These are phyloP conservation scores for Petrolisthes cinctipes DNA, from an alignment of 2,888 invertebrate genomes.

Conservation along the genomic window DNA sequence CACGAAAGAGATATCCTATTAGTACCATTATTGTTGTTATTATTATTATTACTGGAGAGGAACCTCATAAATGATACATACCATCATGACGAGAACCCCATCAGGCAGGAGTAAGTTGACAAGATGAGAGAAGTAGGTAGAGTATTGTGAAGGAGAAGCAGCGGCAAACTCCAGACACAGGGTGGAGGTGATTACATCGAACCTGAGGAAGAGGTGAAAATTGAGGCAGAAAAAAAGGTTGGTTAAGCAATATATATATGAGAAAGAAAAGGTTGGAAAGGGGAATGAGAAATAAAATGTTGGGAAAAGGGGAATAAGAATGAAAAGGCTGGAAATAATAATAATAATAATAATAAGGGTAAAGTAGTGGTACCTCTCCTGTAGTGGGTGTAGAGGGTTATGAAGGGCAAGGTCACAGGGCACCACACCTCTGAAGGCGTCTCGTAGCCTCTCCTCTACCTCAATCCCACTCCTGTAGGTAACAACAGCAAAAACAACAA, in stretches of 20 bases:
- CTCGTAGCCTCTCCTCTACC: neutral
- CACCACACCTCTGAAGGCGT: neutral
- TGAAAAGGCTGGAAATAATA: neutral
- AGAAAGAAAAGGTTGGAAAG: no score
- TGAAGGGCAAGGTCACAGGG: constrained; percentile 24
- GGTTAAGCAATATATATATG: no score
- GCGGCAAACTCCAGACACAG: constrained; percentile 55
- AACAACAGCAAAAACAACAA: neutral
- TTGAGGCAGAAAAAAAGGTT: no score
- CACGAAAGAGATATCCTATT: neutral
- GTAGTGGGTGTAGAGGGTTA: constrained; percentile 20
- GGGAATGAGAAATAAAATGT: no score
- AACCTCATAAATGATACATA: neutral
- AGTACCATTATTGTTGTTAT: neutral
- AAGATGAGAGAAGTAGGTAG: constrained; percentile 15
- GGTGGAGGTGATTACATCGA: constrained; percentile 48
- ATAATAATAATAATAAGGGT: neutral
- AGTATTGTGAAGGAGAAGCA: constrained; percentile 24
- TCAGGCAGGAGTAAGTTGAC: constrained; percentile 23
- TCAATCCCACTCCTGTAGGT: neutral
- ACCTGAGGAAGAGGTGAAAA: neutral
- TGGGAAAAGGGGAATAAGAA: neutral
- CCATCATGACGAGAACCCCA: constrained; percentile 47
- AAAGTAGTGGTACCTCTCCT: neutral
- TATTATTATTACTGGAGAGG: neutral